Evolutionary conservation across 2,888 invertebrate species (phyloP), one percentile per base, ranked within the genome.

Genomic region (Yponomeuta sedellus): DNA sequence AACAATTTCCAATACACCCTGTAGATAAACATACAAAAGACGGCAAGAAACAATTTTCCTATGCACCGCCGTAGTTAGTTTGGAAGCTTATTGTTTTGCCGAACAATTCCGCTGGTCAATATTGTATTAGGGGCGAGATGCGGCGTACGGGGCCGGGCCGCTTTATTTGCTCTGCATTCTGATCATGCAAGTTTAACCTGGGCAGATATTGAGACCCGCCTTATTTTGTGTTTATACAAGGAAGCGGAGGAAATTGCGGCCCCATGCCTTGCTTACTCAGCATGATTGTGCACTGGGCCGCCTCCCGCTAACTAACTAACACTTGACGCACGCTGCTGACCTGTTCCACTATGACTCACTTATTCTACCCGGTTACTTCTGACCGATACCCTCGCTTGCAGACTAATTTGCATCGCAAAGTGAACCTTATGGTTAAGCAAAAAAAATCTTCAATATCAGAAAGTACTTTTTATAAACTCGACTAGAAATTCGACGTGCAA

Each of bases 131-230:
- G 74, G 75, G 66, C 64, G 75, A 79, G 82, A 77, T 76, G 77
- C 77, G 79, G 75, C 75, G 77, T 79, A 74, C 75, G 28, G 10
- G 57, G 56, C 73, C 71, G 56, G 56, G 19, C 71, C 78, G 75
- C 71, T 77, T 82, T 86, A 82, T 88, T 87, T 79, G 77, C 75
- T 83, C 81, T 82, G 82, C 80, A 83, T 82, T 86, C 83, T 84
- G 81, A 82, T 83, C 83, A 83, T 85, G 80, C 83, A 86, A 86
- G 76, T 86, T 88, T 86, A 85, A 86, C 84, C 77, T 78, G 78
- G 80, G 76, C 78, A 79, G 81, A 86, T 86, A 85, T 85, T 78
- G 81, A 77, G 79, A 44, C 73, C 72, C 73, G 73, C 73, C 75
- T 75, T 76, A 72, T 75, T 76, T 76, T 78, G 75, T 77, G 72